Percentiles rank a stretch among this genome's conserved stretches.
Conservation (phyloP, 2,113 vertebrate species). For the Theristicus caerulescens region DNA sequence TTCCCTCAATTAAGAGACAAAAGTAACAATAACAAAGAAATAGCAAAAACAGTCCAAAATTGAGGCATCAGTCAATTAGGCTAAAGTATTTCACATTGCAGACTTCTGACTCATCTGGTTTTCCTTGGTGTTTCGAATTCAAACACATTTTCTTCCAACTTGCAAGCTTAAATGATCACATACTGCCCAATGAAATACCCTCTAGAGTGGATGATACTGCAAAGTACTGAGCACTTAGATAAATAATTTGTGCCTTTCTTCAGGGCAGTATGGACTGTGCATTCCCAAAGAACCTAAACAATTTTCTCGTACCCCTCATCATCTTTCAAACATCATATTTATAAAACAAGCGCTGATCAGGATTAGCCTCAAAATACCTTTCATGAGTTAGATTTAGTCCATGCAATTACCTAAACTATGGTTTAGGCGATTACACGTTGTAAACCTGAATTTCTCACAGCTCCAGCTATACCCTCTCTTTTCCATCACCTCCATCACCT, state of each 20-base stretch:
- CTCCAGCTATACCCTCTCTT: neutral
- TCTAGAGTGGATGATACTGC: neutral
- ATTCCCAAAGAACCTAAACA: conserved; percentile 7
- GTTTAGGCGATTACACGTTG: neutral
- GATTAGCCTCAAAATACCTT: neutral
- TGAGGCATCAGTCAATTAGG: neutral
- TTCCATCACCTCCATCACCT: neutral
- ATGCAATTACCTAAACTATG: neutral
- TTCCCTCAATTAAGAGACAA: neutral
- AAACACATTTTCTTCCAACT: neutral
- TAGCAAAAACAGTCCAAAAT: neutral
- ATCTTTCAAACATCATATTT: neutral
- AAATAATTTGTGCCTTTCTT: conserved; percentile 63
- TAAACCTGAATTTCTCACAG: neutral
- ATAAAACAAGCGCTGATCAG: neutral
- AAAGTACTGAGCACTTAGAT: conserved; percentile 32
- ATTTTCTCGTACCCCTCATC: neutral
- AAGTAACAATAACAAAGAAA: neutral
- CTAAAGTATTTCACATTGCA: neutral
- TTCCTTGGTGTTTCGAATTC: conserved; percentile 12
- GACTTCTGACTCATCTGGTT: neutral
- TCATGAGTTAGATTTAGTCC: neutral
- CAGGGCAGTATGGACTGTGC: neutral
- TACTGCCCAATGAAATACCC: neutral
- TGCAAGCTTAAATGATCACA: neutral